phyloP scores from a whole-genome alignment of 2,888 invertebrate species.

The Drosophila stalkeri region DNA sequence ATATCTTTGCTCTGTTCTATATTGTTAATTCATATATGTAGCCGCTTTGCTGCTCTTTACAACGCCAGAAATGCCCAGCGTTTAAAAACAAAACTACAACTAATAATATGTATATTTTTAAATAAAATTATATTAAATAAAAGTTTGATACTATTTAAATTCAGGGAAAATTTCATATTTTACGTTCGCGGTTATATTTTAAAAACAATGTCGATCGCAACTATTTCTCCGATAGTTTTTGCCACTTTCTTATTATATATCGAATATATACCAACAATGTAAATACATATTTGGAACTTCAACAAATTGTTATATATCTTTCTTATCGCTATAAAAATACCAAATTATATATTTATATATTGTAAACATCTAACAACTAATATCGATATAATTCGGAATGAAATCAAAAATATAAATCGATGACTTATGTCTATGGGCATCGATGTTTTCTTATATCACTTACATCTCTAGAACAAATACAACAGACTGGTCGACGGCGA shows the following conservation, averaged over 20 bases:
- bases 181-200: not conserved
- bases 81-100: constrained; percentile 46
- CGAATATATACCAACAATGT: not conserved
- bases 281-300: fast-evolving
- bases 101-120: constrained; percentile 72
- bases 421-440: constrained; percentile 14
- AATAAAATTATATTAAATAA: constrained; percentile 50
- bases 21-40: constrained; percentile 67
- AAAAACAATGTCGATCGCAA: not conserved
- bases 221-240: not conserved
- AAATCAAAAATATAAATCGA: not conserved
- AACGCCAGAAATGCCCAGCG: constrained; percentile 60
- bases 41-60: constrained; percentile 43
- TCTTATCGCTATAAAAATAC: too few relatives aligned
- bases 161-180: not conserved
- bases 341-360: too few relatives aligned
- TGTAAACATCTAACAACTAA: too few relatives aligned
- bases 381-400: constrained; percentile 20
- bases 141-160: not conserved
- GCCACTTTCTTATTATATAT: not conserved
- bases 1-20: constrained; percentile 57
- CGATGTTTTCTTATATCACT: constrained; percentile 37
- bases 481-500: constrained; percentile 51
- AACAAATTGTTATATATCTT: not conserved
- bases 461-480: constrained; percentile 49